phyloP scores from a whole-genome alignment of 1,140 invertebrate genomes.

The Drosophila ogumai region DNA sequence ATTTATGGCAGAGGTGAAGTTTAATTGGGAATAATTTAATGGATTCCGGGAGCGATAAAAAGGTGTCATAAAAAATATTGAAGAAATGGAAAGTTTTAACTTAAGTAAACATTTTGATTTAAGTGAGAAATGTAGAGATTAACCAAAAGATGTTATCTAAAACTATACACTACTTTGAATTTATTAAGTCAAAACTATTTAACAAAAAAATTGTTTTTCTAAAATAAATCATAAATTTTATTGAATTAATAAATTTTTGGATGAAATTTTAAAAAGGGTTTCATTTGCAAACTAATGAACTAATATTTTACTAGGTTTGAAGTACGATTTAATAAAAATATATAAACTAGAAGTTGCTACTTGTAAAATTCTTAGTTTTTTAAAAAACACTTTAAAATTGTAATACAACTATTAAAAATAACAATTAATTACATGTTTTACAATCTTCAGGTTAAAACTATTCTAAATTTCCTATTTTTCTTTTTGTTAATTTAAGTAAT shows the following conservation, averaged over 20 bases:
- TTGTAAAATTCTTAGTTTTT: neutral
- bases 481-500: too few species aligned
- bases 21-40: constrained; percentile 14
- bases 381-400: neutral
- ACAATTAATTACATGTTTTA: too few species aligned
- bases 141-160: neutral
- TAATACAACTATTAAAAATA: too few species aligned
- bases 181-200: too few species aligned
- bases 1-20: constrained; percentile 22
- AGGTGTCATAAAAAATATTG: neutral
- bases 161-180: neutral
- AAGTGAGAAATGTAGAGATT: neutral
- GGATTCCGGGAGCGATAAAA: constrained; percentile 6
- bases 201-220: too few species aligned
- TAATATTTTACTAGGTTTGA: neutral
- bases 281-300: too few species aligned
- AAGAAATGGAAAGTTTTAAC: constrained; percentile 1
- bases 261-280: too few species aligned
- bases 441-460: too few species aligned
- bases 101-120: neutral
- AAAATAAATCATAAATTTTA: too few species aligned
- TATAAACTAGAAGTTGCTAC: neutral
- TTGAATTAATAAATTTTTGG: too few species aligned
- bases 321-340: neutral
- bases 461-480: too few species aligned